Conservation (phyloP, 2,888 invertebrate genomes). For the Caenorhabditis parvicauda region DNA sequence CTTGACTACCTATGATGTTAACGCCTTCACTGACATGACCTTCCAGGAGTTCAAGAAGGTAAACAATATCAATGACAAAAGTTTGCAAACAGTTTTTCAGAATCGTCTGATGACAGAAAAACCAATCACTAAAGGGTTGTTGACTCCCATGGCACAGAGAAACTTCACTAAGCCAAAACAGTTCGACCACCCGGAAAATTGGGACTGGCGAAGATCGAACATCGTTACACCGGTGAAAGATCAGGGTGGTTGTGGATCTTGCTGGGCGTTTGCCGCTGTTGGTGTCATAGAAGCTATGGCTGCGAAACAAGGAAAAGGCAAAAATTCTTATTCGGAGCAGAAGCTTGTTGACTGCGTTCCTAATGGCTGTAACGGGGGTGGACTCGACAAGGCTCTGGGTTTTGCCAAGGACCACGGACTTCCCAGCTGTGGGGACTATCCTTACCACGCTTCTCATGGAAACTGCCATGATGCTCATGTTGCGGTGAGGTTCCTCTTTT, state of each 20-base stretch:
- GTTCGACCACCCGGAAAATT: too few species aligned
- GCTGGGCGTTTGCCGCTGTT: slow-evolving; percentile 1
- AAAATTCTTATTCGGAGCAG: not conserved
- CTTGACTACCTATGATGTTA: too few species aligned
- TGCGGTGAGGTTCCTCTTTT: too few species aligned
- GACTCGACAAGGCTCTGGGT: not conserved
- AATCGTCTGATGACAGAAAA: too few species aligned
- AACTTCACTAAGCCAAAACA: too few species aligned
- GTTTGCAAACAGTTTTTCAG: too few species aligned
- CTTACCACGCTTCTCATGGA: not conserved
- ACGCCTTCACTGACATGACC: too few species aligned
- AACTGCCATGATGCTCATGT: too few species aligned
- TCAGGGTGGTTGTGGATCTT: not conserved
- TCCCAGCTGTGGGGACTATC: not conserved
- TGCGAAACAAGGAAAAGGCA: not conserved
- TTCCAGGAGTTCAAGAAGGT: too few species aligned
- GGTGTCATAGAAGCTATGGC: not conserved
- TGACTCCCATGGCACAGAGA: too few species aligned
- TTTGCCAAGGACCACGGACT: not conserved
- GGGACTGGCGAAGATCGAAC: slow-evolving; percentile 1
- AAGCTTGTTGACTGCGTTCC: not conserved
- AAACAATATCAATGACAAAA: too few species aligned
- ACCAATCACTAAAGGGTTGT: too few species aligned
- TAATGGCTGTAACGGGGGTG: slow-evolving; percentile 1
- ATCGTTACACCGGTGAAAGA: not conserved